These are phyloP conservation scores for Anarhynchus alexandrinus DNA, from an alignment of 2,113 vertebrate genomes.

Conservation along the genomic window DNA sequence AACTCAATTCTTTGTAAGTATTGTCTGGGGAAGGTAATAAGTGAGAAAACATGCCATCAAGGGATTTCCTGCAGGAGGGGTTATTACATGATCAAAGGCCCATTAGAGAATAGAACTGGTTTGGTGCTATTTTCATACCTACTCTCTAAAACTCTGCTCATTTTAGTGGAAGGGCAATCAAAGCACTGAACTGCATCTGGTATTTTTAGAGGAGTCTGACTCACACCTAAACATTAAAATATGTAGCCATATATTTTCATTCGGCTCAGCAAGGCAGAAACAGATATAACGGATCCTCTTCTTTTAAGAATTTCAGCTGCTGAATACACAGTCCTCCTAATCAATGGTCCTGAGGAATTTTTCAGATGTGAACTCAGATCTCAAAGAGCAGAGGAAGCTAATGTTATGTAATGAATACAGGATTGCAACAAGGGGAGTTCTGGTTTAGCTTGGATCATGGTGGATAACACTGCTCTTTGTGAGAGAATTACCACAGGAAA, in stretches of 20 bases:
- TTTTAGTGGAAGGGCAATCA: neutral
- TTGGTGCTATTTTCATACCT: neutral
- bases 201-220: neutral
- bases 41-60: constrained; percentile 19
- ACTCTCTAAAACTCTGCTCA: neutral
- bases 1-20: neutral
- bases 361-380: neutral
- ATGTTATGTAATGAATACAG: neutral
- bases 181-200: neutral
- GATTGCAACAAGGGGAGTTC: neutral
- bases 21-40: constrained; percentile 1
- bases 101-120: neutral
- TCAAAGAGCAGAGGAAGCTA: neutral
- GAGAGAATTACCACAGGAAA: neutral
- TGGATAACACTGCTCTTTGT: neutral
- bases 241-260: neutral
- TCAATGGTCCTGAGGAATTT: neutral
- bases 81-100: neutral
- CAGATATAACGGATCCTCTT: neutral
- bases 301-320: neutral
- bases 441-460: neutral
- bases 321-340: neutral
- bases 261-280: neutral
- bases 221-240: neutral
- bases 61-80: neutral